Evolutionary conservation across 2,888 invertebrate species (phyloP), one percentile per base, ranked within the genome.

Genomic region (Iselma pallidipennis): DNA sequence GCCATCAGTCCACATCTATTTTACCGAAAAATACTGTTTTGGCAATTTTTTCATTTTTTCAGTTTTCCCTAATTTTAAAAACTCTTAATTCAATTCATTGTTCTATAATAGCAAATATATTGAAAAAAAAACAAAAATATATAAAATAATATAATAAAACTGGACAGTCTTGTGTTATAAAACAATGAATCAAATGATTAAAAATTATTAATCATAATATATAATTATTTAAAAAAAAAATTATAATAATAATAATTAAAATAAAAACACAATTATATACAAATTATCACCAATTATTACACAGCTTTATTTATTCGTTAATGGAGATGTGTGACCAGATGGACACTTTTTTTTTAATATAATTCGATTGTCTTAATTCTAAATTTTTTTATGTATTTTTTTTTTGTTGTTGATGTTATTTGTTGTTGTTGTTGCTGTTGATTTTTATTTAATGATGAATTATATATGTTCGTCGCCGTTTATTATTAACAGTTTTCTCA

Each of bases 401-500:
- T n/a, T n/a, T n/a, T n/a, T n/a, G n/a, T n/a, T n/a, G 14, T 33
- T 12, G 4, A n/a, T n/a, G 12, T 33, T 33, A 33, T n/a, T 33
- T 37, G 14, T 31, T 33, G 37, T 37, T 37, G 0, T 14, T n/a
- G n/a, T n/a, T n/a, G n/a, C n/a, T n/a, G n/a, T n/a, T n/a, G n/a
- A n/a, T n/a, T n/a, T n/a, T n/a, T n/a, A 33, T 65, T 70, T 71
- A 75, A 61, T 75, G 73, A 59, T 79, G 76, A 66, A 78, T 65
- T 62, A 77, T 75, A 66, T 76, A 76, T 50, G 76, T 78, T 70
- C 74, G 73, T 67, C 75, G 73, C 64, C 74, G 67, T 68, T 78
- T 79, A 62, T 75, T 78, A 55, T 75, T 78, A 50, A 78, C 70
- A 28, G 77, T 77, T 62, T 75, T 74, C 64, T 79, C 80, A 61